phyloP scores from a whole-genome alignment of 2,113 vertebrate genomes.

The Pipa parva region DNA sequence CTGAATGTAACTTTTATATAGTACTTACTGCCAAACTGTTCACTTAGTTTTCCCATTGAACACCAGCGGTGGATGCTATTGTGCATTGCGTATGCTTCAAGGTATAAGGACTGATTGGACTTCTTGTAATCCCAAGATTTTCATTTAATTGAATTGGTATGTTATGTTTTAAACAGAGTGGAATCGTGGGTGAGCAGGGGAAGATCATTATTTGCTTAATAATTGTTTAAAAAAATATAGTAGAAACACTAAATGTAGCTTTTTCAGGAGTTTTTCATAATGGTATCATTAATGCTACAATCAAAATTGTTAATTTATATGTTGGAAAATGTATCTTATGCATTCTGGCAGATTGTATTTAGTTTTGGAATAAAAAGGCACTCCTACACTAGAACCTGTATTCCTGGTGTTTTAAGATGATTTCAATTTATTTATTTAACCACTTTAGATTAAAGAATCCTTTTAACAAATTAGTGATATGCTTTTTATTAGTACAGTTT shows the following conservation, averaged over 20 bases:
- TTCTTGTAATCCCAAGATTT: no score
- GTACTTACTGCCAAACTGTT: no score
- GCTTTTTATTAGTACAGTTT: background rate
- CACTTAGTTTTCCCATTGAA: no score
- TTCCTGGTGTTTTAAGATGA: background rate
- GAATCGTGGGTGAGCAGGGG: no score
- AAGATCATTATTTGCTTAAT: no score
- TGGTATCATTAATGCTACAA: background rate
- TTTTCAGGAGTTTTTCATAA: background rate
- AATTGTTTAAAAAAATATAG: background rate
- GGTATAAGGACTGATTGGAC: no score
- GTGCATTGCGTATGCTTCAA: no score
- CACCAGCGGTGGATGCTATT: no score
- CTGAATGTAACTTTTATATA: no score
- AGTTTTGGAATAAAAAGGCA: background rate
- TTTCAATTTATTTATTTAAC: background rate
- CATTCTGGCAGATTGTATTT: background rate
- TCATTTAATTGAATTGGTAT: no score
- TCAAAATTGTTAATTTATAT: background rate
- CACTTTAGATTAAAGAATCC: background rate
- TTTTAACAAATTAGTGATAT: conserved; percentile 17
- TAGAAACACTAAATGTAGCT: no score
- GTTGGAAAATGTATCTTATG: background rate
- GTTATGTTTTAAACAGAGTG: no score
- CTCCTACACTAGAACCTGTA: conserved; percentile 1